Base-by-base conservation (phyloP, 64 coral and sea anemone genomes). In the Trachythela sp. region DNA sequence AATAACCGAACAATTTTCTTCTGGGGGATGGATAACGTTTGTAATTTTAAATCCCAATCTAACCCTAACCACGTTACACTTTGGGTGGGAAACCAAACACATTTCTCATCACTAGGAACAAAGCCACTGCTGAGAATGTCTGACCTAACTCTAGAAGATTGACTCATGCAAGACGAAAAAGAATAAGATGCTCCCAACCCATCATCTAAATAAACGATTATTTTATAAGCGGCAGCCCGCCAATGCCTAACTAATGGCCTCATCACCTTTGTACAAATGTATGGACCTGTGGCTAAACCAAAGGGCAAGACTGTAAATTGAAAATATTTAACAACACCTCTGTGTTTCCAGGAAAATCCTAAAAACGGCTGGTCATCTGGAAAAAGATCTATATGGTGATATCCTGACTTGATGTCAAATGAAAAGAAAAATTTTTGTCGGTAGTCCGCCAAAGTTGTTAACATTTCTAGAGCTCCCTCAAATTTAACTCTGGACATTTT, bases 401-500 rank as follows among this genome's bases (percentile, higher is more conserved):
- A 92, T 30, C 85, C 85, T 30, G 90, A 92, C 56, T 87, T 92
- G 26, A 92, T 92, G 37, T 87, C 85, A 83, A 92, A 92, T 1
- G 91, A 92, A 88, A 50, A 77, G 15, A 87, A 45, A 86, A 67
- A 95, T 30, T 49, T 39, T 37, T 49, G 68, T 36, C 52, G 48
- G 54, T 34, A 54, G 36, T 70, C 18, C 37, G 43, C 17, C 54
- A 94, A 85, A 43, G 40, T 56, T 80, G 36, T 84, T 30, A 83
- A 38, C 45, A 92, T 60, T n/a, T 83, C 70, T 60, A 92, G 91
- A 22, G 87, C 41, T 33, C 91, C 94, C 45, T 95, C 84, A 86
- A 92, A 89, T 72, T 89, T 89, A 48, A 92, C 42, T 48, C 89
- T 92, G 35, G 10, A 92, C 70, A 92, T 92, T 39, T 54, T 89